Conservation (phyloP, 2,888 invertebrate species). For the Pachymerium ferrugineum region DNA sequence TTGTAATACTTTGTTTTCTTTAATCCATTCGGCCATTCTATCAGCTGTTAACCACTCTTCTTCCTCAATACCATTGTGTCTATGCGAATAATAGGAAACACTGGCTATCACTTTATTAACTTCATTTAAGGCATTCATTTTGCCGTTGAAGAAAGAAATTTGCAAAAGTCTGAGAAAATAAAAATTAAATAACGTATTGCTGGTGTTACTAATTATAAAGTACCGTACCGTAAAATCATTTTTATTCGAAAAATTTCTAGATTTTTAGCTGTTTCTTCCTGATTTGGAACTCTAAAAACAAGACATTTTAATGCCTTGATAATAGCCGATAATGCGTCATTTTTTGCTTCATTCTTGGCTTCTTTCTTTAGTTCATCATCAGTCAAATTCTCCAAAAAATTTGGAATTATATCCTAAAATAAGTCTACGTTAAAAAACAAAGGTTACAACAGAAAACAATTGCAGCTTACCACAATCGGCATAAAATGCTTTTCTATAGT, state of each 20-base stretch:
- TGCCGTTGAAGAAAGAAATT: constrained; percentile 96
- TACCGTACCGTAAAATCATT: constrained; percentile 69
- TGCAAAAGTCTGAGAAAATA: constrained; percentile 64
- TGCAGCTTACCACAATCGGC: constrained; percentile 71
- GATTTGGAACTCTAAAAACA: constrained; percentile 65
- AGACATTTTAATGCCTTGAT: constrained; percentile 87
- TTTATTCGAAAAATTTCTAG: constrained; percentile 92
- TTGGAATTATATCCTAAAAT: constrained; percentile 78
- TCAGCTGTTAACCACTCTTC: constrained; percentile 89
- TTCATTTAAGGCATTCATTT: constrained; percentile 98
- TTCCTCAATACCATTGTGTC: constrained; percentile 61
- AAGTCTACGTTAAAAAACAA: not conserved
- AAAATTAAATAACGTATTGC: not conserved
- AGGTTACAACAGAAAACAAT: not conserved
- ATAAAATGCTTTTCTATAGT: constrained; percentile 88
- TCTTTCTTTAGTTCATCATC: constrained; percentile 94
- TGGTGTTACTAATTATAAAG: not conserved
- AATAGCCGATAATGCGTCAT: constrained; percentile 90
- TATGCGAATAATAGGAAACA: constrained; percentile 80
- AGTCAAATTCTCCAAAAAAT: constrained; percentile 81
- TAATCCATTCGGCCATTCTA: constrained; percentile 92
- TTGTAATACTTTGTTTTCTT: constrained; percentile 88
- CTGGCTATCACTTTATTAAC: constrained; percentile 93
- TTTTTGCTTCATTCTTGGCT: constrained; percentile 87
- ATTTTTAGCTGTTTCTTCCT: constrained; percentile 69